Evolutionary conservation across 92 coral and sea anemone species (phyloP), one percentile per base, ranked within the genome.

Genomic region (Metridium senile): DNA sequence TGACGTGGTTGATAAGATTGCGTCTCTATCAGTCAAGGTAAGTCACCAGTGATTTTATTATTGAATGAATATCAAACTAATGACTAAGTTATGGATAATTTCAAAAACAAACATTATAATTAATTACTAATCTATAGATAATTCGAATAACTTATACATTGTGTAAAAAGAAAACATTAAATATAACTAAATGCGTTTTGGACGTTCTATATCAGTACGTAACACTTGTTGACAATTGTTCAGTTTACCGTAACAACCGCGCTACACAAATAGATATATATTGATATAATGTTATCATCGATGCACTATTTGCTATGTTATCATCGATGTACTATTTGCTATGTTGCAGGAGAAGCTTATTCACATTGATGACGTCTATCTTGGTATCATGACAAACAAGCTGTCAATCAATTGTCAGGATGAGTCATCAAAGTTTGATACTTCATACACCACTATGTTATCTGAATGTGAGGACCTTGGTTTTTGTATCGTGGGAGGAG

Each of bases 361-460:
- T 23, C 97, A 91, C 66, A 89, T 91, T 26, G 97, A 87, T 47
- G 97, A 91, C 33, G 91, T 83, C 0, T 89, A 78, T 28, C 52
- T 91, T 9, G 97, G 97, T 1, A 84, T 86, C 29, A 47, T 91
- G 80, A 87, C 93, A 18, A 79, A 72, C 43, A 72, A 82, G 35
- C 85, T 89, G 66, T 65, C 72, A 0, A 34, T 89, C 1, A 26
- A 21, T 0, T 89, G 91, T 63, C 18, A 13, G 23, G 97, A 91
- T 63, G 82, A 82, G 63, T 62, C 88, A 35, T 72, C 85, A 10
- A 79, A 81, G 45, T 89, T 89, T 61, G 97, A 89, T 74, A 75
- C 89, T 1, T 74, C 90, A 8, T 91, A 91, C 87, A 85, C 97
- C 23, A 91, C 93, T 11, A 91, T 91, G 97, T 68, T 91, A 35